Conservation (phyloP, 2,888 invertebrate species). For the Drosophila longiperda region DNA sequence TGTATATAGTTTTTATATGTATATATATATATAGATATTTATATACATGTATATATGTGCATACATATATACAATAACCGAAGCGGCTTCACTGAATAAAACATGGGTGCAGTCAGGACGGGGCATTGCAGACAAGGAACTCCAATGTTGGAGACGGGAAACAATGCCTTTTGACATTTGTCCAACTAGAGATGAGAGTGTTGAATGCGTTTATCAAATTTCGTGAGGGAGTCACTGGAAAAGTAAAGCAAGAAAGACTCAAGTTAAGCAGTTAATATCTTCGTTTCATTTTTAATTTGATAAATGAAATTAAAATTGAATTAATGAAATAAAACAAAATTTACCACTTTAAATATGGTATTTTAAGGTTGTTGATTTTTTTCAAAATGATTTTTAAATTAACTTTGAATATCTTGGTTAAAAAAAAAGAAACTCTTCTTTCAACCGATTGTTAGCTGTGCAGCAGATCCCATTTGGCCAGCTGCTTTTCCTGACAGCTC, state of each 20-base stretch:
- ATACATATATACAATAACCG: constrained; percentile 65
- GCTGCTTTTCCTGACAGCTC: too few species aligned
- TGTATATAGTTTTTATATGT: neutral
- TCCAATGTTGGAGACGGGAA: neutral
- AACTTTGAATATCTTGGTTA: neutral
- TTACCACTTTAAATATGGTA: too few species aligned
- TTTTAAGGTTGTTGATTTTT: neutral
- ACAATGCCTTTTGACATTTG: neutral
- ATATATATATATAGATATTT: neutral
- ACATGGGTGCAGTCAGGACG: constrained; percentile 48
- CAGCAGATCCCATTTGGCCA: neutral
- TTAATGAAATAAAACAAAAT: too few species aligned
- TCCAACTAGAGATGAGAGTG: neutral
- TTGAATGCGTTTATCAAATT: neutral
- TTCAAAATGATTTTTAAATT: neutral
- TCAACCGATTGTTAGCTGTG: neutral
- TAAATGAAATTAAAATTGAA: too few species aligned
- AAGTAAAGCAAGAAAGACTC: neutral
- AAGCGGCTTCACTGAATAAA: constrained; percentile 70
- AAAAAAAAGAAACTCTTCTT: neutral
- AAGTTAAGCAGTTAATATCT: too few species aligned
- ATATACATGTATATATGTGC: constrained; percentile 22
- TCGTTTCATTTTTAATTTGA: too few species aligned
- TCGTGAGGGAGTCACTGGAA: neutral
- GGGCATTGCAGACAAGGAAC: neutral